Evolutionary conservation across 2,797 vertebrate species (phyloP), one percentile per base, ranked within the genome.

Genomic region (Oryzias sinensis): DNA sequence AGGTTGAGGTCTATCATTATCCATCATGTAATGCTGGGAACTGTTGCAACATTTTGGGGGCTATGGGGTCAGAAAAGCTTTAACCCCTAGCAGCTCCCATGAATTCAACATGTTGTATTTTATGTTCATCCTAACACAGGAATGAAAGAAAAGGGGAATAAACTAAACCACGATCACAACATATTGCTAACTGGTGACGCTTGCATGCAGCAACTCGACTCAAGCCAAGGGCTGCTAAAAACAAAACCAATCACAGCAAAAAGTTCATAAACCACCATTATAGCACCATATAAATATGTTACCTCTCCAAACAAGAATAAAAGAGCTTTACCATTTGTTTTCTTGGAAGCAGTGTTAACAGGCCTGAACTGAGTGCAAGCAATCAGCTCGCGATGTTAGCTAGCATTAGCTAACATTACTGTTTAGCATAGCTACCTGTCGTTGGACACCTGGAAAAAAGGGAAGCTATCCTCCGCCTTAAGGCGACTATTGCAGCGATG

Each of bases 381-480:
- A 17, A 59, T 49, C 46, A 25, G 53, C 56, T 20, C 56, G 42
- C 54, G 57, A 25, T 37, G 33, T 22, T 22, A 55, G 84, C 83
- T 81, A 87, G 62, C 70, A 58, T 68, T 72, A 78, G 80, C 84
- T 74, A 51, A 51, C 69, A 46, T 48, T 43, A 50, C 46, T 70
- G 24, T 43, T 57, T 76, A 74, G 75, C 66, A 42, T 65, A 48
- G 74, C 79, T 55, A 49, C 24, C 51, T 40, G 4, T 33, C 17
- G 46, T 17, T 25, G 18, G 27, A 25, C 55, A 63, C 13, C 33
- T 48, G 29, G 48, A 27, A 59, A 2, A 2, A 37, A 62, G 43
- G 53, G 58, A 55, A 62, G 16, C 27, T 27, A 49, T n/a, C 48
- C 4, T 54, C 22, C 17, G 25, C 54, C 14, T 51, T 53, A 41